phyloP scores from a whole-genome alignment of 2,113 vertebrate species.

The Hystrix cristata region DNA sequence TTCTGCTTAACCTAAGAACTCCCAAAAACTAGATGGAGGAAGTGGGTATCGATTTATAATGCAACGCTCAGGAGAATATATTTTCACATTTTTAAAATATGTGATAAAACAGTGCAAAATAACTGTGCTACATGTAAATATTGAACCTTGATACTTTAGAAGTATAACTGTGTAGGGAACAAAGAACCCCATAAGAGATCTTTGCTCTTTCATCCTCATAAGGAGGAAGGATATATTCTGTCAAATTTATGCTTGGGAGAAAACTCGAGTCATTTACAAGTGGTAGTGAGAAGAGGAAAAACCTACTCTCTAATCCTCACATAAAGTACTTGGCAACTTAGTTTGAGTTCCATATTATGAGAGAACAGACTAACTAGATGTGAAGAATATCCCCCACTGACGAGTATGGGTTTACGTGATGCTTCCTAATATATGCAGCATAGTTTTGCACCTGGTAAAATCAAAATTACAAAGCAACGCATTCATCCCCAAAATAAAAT shows the following conservation, averaged over 20 bases:
- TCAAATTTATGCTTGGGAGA: background rate
- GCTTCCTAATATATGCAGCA: background rate
- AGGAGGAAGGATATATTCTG: background rate
- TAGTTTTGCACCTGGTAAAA: conserved; percentile 53
- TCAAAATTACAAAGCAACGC: background rate
- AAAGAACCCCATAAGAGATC: background rate
- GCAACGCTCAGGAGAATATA: background rate
- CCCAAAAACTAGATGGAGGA: conserved; percentile 21
- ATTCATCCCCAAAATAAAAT: conserved; percentile 56
- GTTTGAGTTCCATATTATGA: conserved; percentile 22
- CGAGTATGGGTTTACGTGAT: background rate
- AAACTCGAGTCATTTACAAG: conserved; percentile 12
- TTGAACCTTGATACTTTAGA: background rate
- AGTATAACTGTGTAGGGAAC: background rate
- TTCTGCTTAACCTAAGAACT: conserved; percentile 39
- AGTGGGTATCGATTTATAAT: conserved; percentile 3
- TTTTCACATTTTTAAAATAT: background rate
- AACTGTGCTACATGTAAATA: conserved; percentile 28
- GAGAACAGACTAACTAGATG: background rate
- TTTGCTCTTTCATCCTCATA: conserved; percentile 13
- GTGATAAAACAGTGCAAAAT: conserved; percentile 19
- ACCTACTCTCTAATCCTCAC: background rate
- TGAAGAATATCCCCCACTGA: conserved; percentile 14
- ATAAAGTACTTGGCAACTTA: conserved; percentile 44
- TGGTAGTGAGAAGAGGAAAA: background rate